Evolutionary conservation across 1,140 invertebrate genomes (phyloP).

Genomic region (Trachymyrmex septentrionalis): DNA sequence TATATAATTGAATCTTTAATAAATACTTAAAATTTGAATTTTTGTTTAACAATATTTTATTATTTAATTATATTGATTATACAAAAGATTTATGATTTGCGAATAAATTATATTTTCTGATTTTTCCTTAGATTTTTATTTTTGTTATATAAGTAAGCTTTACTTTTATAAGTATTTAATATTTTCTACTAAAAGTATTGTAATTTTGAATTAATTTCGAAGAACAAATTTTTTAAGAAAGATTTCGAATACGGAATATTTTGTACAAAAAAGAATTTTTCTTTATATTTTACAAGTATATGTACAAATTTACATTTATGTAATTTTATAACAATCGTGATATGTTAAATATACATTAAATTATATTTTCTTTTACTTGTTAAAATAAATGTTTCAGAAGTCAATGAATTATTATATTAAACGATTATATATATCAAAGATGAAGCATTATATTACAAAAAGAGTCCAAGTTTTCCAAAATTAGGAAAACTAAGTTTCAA

Average conservation of each 20-base stretch:
- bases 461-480: background rate
- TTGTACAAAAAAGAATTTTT: slow-evolving; percentile 11
- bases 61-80: background rate
- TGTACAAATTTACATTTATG: background rate
- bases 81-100: background rate
- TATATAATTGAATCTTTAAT: slow-evolving; percentile 14
- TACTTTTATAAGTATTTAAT: background rate
- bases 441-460: background rate
- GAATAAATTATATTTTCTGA: background rate
- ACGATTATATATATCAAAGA: background rate
- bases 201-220: background rate
- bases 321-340: background rate
- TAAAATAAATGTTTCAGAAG: slow-evolving; percentile 29
- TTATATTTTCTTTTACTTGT: slow-evolving; percentile 1
- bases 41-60: too few species aligned
- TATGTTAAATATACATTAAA: slow-evolving; percentile 3
- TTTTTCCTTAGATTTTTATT: background rate
- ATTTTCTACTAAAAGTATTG: background rate
- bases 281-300: background rate
- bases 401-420: background rate
- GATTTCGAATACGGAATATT: slow-evolving; percentile 4
- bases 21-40: background rate
- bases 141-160: background rate
- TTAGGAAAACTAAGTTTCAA: background rate
- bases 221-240: background rate